phyloP scores from a whole-genome alignment of 2,888 invertebrate genomes.

The Hirudinaria manillensis region DNA sequence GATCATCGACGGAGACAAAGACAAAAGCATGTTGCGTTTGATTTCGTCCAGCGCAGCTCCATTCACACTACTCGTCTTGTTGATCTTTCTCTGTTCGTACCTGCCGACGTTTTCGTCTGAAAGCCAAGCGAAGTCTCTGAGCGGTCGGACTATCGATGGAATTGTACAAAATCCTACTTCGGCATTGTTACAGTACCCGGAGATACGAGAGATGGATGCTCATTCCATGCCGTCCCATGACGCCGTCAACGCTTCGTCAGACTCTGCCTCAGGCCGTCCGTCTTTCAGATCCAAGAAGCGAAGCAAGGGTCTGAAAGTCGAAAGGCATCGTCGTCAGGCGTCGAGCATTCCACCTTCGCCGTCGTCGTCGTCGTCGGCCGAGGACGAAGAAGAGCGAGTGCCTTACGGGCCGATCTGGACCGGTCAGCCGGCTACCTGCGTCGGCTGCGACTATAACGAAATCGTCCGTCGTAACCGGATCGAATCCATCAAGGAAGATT shows the following conservation, averaged over 20 bases:
- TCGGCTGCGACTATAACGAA: conserved; percentile 16
- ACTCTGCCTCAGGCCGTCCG: background rate
- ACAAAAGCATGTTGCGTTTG: too few species aligned
- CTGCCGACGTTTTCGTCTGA: too few species aligned
- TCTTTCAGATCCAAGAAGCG: too few species aligned
- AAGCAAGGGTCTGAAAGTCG: too few species aligned
- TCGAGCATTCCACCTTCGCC: background rate
- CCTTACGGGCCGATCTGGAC: conserved; percentile 15
- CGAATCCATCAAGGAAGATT: conserved; percentile 33
- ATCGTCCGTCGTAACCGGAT: conserved; percentile 15
- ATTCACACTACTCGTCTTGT: too few species aligned
- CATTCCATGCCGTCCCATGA: background rate
- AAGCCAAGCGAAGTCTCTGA: too few species aligned
- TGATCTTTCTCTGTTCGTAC: too few species aligned
- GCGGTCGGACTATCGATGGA: too few species aligned
- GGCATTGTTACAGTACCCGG: background rate
- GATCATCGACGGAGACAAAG: too few species aligned
- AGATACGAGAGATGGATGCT: background rate
- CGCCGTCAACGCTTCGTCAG: background rate
- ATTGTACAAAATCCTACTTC: too few species aligned
- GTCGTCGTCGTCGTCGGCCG: background rate
- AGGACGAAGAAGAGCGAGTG: conserved; percentile 1
- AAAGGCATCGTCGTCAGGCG: background rate
- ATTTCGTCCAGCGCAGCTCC: too few species aligned
- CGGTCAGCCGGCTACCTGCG: background rate